phyloP scores from a whole-genome alignment of 2,113 vertebrate species.

The Monopterus albus region DNA sequence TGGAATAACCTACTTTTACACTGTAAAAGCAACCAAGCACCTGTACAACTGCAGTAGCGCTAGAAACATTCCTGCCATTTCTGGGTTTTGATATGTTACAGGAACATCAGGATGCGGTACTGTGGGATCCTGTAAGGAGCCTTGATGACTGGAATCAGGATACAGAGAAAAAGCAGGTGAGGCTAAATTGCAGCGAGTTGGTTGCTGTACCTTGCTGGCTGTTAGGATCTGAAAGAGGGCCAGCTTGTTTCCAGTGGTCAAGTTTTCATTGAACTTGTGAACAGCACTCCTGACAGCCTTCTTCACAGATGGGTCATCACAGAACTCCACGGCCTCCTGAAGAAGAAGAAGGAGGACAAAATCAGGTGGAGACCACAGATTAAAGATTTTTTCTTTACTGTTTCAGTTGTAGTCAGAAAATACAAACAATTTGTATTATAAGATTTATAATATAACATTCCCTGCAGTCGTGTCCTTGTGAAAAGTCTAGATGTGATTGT shows the following conservation, averaged over 20 bases:
- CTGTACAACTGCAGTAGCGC: neutral
- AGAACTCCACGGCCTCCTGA: conserved; percentile 39
- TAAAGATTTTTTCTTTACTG: too few relatives aligned
- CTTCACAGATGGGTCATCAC: conserved; percentile 63
- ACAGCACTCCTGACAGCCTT: conserved; percentile 54
- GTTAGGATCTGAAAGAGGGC: conserved; percentile 65
- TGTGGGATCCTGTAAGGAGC: neutral
- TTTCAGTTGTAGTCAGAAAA: too few relatives aligned
- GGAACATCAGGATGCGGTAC: neutral
- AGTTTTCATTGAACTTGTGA: conserved; percentile 46
- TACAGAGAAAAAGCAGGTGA: neutral
- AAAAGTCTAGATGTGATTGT: too few relatives aligned
- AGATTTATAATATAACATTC: too few relatives aligned
- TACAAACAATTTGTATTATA: too few relatives aligned
- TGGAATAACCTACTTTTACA: too few relatives aligned
- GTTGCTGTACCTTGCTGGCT: conserved; percentile 64
- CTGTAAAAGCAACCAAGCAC: neutral
- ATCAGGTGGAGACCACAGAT: too few relatives aligned
- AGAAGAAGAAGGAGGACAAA: neutral
- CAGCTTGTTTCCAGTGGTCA: conserved; percentile 52
- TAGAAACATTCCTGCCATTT: too few relatives aligned
- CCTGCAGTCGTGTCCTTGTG: too few relatives aligned
- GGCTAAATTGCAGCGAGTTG: neutral
- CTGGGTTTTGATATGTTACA: neutral
- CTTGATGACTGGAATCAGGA: neutral